Conservation (phyloP, 2,113 vertebrate species). For the Regulus satrapa region DNA sequence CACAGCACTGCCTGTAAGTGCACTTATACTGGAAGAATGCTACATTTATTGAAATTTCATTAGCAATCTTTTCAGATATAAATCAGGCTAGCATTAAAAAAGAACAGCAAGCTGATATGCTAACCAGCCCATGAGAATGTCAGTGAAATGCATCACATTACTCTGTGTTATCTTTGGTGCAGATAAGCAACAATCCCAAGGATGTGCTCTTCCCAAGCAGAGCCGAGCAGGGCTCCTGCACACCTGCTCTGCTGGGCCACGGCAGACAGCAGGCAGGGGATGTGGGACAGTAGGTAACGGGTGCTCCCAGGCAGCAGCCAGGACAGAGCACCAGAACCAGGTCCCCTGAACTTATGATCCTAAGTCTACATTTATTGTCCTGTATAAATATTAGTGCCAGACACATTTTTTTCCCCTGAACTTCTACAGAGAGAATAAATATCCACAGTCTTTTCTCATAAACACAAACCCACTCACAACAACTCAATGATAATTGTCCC, state of each 20-base stretch:
- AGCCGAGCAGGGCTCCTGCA: not conserved
- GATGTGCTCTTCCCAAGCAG: conserved; percentile 1
- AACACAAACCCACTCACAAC: not conserved
- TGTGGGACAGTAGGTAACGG: not conserved
- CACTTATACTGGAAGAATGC: not conserved
- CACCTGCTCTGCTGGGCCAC: not conserved
- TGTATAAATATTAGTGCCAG: not conserved
- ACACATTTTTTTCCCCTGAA: not conserved
- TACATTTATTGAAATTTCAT: not conserved
- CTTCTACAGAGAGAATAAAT: not conserved
- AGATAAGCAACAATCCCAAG: not conserved
- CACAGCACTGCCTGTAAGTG: not conserved
- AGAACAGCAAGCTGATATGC: not conserved
- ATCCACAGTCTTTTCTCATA: not conserved
- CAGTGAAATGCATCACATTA: not conserved
- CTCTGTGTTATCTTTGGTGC: not conserved
- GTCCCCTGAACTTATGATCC: no score
- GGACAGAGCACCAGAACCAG: not conserved
- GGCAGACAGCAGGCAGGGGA: not conserved
- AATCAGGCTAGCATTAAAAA: not conserved
- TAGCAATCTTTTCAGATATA: not conserved
- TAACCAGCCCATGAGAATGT: not conserved
- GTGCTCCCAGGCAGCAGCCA: not conserved
- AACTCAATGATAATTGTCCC: not conserved
- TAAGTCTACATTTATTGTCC: not conserved